These are phyloP conservation scores for Sogatella furcifera DNA, from an alignment of 1,140 invertebrate species.

Conservation along the genomic window DNA sequence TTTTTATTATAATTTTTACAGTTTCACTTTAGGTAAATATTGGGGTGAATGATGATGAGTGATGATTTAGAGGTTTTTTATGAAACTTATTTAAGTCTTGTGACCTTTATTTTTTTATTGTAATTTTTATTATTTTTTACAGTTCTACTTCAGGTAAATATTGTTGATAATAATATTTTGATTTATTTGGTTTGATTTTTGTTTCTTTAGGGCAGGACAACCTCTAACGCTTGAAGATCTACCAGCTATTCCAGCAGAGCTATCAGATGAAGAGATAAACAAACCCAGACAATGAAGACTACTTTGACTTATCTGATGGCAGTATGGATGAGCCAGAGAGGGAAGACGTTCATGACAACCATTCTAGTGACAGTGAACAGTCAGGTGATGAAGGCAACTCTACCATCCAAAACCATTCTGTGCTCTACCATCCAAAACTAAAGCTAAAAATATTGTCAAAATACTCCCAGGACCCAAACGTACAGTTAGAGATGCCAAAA, in stretches of 20 bases:
- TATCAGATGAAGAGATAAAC: not conserved
- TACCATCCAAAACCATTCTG: not conserved
- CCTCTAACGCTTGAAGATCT: not conserved
- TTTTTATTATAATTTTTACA: not conserved
- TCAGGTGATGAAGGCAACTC: not conserved
- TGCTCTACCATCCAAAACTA: not conserved
- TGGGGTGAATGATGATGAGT: too few species aligned
- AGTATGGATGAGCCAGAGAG: not conserved
- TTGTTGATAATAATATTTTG: too few species aligned
- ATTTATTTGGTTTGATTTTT: too few species aligned
- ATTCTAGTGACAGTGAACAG: conserved; percentile 1
- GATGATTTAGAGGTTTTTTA: too few species aligned
- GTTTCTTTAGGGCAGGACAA: too few species aligned
- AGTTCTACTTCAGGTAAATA: too few species aligned
- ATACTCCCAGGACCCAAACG: not conserved
- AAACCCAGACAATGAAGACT: not conserved
- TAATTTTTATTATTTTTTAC: not conserved
- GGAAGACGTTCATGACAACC: not conserved
- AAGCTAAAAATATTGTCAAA: not conserved
- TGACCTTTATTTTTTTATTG: too few species aligned
- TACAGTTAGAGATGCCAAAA: not conserved
- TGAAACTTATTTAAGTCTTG: too few species aligned
- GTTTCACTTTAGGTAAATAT: too few species aligned
- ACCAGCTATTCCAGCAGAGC: not conserved
- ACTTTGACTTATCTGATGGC: not conserved